phyloP scores from a whole-genome alignment of 2,113 vertebrate species.

The Aspidoscelis tigris region DNA sequence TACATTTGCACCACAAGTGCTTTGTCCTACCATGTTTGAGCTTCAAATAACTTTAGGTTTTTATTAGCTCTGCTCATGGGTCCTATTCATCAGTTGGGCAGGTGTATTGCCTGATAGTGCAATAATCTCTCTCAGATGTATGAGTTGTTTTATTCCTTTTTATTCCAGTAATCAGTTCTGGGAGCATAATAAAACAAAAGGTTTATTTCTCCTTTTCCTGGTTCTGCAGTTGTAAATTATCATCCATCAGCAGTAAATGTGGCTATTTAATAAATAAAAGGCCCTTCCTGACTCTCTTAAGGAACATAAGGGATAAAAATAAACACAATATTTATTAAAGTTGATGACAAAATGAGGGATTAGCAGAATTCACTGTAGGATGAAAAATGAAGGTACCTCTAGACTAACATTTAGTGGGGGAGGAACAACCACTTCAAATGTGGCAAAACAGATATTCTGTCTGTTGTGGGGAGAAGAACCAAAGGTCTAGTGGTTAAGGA shows the following conservation, averaged over 20 bases:
- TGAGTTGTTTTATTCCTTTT: slow-evolving; percentile 77
- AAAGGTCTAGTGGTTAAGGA: too few species aligned
- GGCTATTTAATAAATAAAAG: slow-evolving; percentile 78
- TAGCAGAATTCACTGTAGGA: slow-evolving; percentile 31
- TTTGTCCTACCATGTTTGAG: slow-evolving; percentile 66
- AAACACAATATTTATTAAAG: slow-evolving; percentile 71
- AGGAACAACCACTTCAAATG: slow-evolving; percentile 14
- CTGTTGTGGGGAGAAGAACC: neutral
- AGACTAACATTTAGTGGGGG: slow-evolving; percentile 15
- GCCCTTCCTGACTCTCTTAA: slow-evolving; percentile 69
- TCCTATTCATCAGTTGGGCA: slow-evolving; percentile 82
- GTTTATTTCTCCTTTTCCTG: slow-evolving; percentile 67
- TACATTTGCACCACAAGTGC: slow-evolving; percentile 45
- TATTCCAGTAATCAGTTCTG: slow-evolving; percentile 75
- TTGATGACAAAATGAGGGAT: slow-evolving; percentile 63
- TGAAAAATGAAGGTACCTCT: slow-evolving; percentile 55
- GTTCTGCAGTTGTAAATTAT: slow-evolving; percentile 70
- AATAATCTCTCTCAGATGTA: slow-evolving; percentile 75
- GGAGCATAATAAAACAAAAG: slow-evolving; percentile 77
- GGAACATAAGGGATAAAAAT: slow-evolving; percentile 63
- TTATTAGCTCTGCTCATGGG: slow-evolving; percentile 79
- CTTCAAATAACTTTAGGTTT: slow-evolving; percentile 73
- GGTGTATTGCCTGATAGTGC: slow-evolving; percentile 79
- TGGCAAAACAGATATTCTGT: slow-evolving; percentile 59
- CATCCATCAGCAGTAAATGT: slow-evolving; percentile 73